Evolutionary conservation across 2,113 vertebrate genomes (phyloP), one percentile per base, ranked within the genome.

Genomic region (Colinus virginianus): DNA sequence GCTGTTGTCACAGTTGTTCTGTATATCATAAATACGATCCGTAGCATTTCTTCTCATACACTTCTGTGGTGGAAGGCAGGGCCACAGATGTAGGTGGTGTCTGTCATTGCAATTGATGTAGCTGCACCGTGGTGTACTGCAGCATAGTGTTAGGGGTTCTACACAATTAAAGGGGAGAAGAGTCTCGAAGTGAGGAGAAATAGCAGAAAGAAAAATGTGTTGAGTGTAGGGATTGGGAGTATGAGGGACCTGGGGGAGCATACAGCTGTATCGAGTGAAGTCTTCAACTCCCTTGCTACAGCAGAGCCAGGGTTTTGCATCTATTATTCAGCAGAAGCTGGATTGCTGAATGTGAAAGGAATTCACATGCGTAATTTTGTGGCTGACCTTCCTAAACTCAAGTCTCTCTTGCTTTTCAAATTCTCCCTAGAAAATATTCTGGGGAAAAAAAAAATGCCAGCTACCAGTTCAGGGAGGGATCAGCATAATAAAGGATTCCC

Each of bases 261-360:
- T 42, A 42, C 14, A 18, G n/a, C 40, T 86, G 40, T 48, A n/a
- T 84, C 63, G 28, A 62, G 53, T 32, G 49, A 75, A 74, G 49
- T 45, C 59, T 71, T 87, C 18, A 43, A 5, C 32, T 88, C 53
- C 42, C 69, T 88, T 48, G 25, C 66, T 75, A 42, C 36, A 72
- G 42, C 74, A 94, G 90, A 78, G 55, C 10, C 51, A 38, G 49
- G 15, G 7, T 62, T 91, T 93, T 81, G 34, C 55, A 90, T 92
- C 30, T 87, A 2, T 94, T 92, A 92, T 55, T 94, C 88, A 87
- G n/a, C 40, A 90, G 74, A 78, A 93, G 19, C 61, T 87, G 46
- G 51, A 53, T 28, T 28, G 51, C 51, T 53, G 8, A 26, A 53
- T 93, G 46, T 85, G 71, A 58, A 91, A 91, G 78, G 56, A 82